A percentile compares a stretch with the other conserved stretches of the same genome.
phyloP scores from a whole-genome alignment of 2,888 invertebrate species.

The Dendrolimus pini region DNA sequence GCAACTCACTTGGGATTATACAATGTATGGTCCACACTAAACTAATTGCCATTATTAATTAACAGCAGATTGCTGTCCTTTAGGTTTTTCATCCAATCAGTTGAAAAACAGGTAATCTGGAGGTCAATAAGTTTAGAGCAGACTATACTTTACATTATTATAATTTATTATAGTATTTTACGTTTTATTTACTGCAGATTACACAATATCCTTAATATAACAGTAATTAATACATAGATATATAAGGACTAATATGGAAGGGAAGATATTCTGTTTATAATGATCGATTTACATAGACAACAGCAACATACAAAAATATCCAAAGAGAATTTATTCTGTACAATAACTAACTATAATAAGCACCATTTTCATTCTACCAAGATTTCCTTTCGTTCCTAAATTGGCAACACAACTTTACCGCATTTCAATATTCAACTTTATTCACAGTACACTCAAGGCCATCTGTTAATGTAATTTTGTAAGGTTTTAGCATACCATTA shows the following conservation, averaged over 20 bases:
- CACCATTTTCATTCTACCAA: conserved; percentile 68
- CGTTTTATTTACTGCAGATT: conserved; percentile 4
- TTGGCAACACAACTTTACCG: conserved; percentile 36
- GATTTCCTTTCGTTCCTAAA: conserved; percentile 28
- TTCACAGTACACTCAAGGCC: conserved; percentile 44
- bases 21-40: too few species aligned
- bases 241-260: not conserved
- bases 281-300: conserved; percentile 14
- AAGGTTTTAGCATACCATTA: conserved; percentile 1
- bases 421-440: conserved; percentile 25
- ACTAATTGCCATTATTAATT: too few species aligned
- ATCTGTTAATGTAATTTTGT: conserved; percentile 27
- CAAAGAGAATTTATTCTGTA: conserved; percentile 73
- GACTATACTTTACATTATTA: not conserved
- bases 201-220: not conserved
- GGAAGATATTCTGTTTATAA: not conserved
- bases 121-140: too few species aligned
- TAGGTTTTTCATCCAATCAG: too few species aligned
- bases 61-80: too few species aligned
- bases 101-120: too few species aligned
- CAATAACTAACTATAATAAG: conserved; percentile 72
- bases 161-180: conserved; percentile 2
- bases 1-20: conserved; percentile 5
- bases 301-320: conserved; percentile 60
- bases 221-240: not conserved